A percentile compares a stretch with the other conserved stretches of the same genome.
Conservation (phyloP, 2,113 vertebrate genomes). For the Thinocorus orbignyianus region DNA sequence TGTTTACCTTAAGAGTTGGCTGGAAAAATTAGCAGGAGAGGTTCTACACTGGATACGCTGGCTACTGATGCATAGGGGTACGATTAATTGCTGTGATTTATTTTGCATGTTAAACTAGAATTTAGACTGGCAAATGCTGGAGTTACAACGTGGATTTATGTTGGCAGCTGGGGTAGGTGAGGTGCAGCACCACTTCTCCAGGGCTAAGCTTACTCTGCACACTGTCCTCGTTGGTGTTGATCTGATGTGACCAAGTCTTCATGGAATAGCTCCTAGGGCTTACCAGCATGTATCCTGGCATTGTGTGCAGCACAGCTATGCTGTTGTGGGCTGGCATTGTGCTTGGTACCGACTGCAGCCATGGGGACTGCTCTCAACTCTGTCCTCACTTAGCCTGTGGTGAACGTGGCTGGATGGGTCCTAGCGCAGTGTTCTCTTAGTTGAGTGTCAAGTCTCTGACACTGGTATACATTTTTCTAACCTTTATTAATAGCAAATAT, state of each 20-base stretch:
- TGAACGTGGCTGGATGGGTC: background rate
- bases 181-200: fast-evolving
- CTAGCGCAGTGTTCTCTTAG: background rate
- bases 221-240: background rate
- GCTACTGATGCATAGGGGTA: background rate
- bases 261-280: background rate
- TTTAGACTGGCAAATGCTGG: background rate
- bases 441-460: background rate
- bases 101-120: background rate
- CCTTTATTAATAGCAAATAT: background rate
- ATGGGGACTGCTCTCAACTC: fast-evolving
- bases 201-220: background rate
- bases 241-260: background rate
- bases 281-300: background rate
- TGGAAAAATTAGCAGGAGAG: background rate
- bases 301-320: background rate
- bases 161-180: background rate
- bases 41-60: background rate
- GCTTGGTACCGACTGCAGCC: background rate
- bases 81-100: background rate
- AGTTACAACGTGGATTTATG: background rate
- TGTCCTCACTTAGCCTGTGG: background rate
- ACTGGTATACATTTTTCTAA: background rate
- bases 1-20: background rate
- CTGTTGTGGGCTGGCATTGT: background rate